Conservation (phyloP, 2,113 vertebrate genomes). For the Callithrix jacchus region DNA sequence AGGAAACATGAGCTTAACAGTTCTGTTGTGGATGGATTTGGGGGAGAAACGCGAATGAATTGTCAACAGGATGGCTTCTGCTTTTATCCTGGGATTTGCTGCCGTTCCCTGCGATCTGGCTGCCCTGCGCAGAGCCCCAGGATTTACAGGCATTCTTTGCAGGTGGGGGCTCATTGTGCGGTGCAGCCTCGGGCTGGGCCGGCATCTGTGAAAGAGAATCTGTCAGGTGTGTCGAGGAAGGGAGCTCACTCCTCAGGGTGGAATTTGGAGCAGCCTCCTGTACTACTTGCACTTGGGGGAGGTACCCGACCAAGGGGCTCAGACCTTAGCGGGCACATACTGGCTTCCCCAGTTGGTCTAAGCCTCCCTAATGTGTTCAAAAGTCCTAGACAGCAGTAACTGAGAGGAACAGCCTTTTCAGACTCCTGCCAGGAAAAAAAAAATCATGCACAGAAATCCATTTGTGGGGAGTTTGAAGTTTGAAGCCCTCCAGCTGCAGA, state of each 20-base stretch:
- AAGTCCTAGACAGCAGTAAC: conserved; percentile 62
- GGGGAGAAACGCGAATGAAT: conserved; percentile 69
- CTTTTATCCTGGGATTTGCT: conserved; percentile 74
- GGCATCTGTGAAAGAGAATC: conserved; percentile 44
- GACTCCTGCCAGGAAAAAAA: conserved; percentile 29
- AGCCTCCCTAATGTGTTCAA: conserved; percentile 59
- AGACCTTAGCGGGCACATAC: conserved; percentile 51
- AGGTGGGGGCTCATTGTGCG: conserved; percentile 68
- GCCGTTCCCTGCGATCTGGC: conserved; percentile 21
- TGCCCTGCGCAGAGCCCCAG: conserved; percentile 66
- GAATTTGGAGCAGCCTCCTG: neutral
- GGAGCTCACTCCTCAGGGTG: neutral
- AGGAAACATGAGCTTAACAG: conserved; percentile 74
- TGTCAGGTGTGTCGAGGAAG: conserved; percentile 61
- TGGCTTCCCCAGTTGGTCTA: conserved; percentile 54
- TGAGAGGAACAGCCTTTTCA: conserved; percentile 70
- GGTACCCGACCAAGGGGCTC: conserved; percentile 62
- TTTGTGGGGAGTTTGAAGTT: conserved; percentile 75
- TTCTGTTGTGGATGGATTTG: conserved; percentile 77
- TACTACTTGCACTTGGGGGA: neutral
- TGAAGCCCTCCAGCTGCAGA: conserved; percentile 79
- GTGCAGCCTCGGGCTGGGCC: conserved; percentile 45
- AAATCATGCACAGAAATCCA: conserved; percentile 73
- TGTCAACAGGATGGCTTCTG: conserved; percentile 79
- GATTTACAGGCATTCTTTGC: conserved; percentile 72